Conservation (phyloP, 2,888 invertebrate species). For the Agrochola circellaris region DNA sequence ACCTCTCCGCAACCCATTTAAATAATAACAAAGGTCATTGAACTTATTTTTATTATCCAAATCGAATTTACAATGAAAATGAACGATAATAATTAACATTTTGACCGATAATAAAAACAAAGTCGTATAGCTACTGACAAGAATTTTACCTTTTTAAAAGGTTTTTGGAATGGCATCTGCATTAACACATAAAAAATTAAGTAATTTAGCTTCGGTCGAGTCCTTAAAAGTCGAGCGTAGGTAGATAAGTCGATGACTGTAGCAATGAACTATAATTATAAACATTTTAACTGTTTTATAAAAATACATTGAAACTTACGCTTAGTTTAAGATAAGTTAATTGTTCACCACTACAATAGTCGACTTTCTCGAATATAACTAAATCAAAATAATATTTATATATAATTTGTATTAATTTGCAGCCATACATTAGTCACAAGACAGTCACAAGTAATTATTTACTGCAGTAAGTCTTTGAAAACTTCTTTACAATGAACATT, state of each 20-base stretch:
- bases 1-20: not conserved
- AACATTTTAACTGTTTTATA: conserved; percentile 36
- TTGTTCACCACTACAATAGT: conserved; percentile 53
- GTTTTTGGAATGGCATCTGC: conserved; percentile 89
- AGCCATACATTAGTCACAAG: conserved; percentile 34
- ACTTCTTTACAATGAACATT: not conserved
- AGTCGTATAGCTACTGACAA: conserved; percentile 88
- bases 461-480: conserved; percentile 53
- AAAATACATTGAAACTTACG: conserved; percentile 55
- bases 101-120: conserved; percentile 82
- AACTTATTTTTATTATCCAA: conserved; percentile 86
- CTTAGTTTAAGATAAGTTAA: conserved; percentile 19
- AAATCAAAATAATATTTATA: conserved; percentile 47
- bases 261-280: conserved; percentile 46
- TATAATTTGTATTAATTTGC: conserved; percentile 43
- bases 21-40: conserved; percentile 66
- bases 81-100: conserved; percentile 80
- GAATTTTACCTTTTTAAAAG: conserved; percentile 89
- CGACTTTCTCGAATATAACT: conserved; percentile 35
- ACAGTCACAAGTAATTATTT: conserved; percentile 25
- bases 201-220: conserved; percentile 67
- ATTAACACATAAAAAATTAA: conserved; percentile 72
- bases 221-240: conserved; percentile 56
- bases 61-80: conserved; percentile 88
- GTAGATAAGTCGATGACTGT: conserved; percentile 45